Base-by-base conservation (phyloP, 2,888 invertebrate genomes). In the Frankliniella intonsa region DNA sequence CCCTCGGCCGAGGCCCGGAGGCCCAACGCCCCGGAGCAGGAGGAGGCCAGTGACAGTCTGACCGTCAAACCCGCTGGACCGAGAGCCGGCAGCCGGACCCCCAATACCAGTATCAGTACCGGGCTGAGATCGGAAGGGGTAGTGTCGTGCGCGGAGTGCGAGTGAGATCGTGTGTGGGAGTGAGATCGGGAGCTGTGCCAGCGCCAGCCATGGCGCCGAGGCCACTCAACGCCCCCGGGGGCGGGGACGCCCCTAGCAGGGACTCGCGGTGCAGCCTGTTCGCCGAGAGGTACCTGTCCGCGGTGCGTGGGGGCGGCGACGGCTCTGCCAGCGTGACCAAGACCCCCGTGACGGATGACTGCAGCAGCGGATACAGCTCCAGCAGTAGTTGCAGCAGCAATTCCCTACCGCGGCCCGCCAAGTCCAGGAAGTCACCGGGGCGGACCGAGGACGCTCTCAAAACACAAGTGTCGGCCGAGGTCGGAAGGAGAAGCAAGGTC, bases 221-320 rank as follows among this genome's bases (percentile, higher is more conserved):
- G 38, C 38, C 38, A 5, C 38, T 38, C 38, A 38, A 38, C 38
- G 38, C 38, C 38, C 38, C 38, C 2, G 38, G 55, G 2, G 17
- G 3, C 55, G 17, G 55, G 55, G 55, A 55, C 14, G 55, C 14
- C 5, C 14, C 14, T 8, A 55, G 55, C 17, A 17, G 55, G 14
- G 62, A n/a, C 62, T 38, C 62, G 17, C 62, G 62, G 62, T 62
- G 62, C 62, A 62, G 62, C 62, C 17, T 62, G 62, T 62, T 76
- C 69, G 69, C 69, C 22, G 69, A 76, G 69, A 22, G 69, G 10
- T 76, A 76, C 69, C 12, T 76, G 69, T 25, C 69, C 22, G 69
- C 69, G 69, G 12, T 76, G 69, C 69, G 69, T 38, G 38, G 38
- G 5, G 38, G 38, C 38, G 38, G 38, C 38, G 38, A 38, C 38